Evolutionary conservation across 92 coral and sea anemone genomes (phyloP).

Genomic region (Porites evermanni): DNA sequence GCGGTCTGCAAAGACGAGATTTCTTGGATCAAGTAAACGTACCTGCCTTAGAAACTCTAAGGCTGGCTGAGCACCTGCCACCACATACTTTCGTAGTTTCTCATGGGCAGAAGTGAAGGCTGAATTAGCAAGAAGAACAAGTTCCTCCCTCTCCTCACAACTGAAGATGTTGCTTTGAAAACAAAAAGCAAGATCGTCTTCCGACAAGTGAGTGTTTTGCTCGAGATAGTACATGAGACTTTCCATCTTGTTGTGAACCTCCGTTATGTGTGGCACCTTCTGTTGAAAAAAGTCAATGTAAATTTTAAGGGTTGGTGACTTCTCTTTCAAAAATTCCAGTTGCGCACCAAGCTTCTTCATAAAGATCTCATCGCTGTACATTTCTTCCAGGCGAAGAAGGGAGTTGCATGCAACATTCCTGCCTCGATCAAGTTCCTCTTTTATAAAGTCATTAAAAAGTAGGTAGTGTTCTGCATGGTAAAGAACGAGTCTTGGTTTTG

Average conservation of each 20-base stretch:
- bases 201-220: constrained; percentile 24
- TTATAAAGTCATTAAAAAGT: no score
- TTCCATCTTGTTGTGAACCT: constrained; percentile 51
- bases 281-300: constrained; percentile 56
- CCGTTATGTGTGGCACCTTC: constrained; percentile 52
- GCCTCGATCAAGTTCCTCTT: no score
- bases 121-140: constrained; percentile 29
- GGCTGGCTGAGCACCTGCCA: constrained; percentile 17
- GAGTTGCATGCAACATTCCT: constrained; percentile 22
- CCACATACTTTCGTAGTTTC: neutral
- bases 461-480: no score
- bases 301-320: constrained; percentile 56
- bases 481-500: no score
- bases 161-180: constrained; percentile 41
- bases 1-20: constrained; percentile 13
- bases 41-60: constrained; percentile 46
- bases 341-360: constrained; percentile 57
- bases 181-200: constrained; percentile 45
- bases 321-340: constrained; percentile 52
- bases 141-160: constrained; percentile 35
- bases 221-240: constrained; percentile 45
- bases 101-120: neutral
- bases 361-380: constrained; percentile 52
- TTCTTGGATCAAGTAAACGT: constrained; percentile 52
- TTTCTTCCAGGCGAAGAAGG: constrained; percentile 51